Base-by-base conservation (phyloP, 1,140 invertebrate genomes). In the Drosophila nigromelanica region DNA sequence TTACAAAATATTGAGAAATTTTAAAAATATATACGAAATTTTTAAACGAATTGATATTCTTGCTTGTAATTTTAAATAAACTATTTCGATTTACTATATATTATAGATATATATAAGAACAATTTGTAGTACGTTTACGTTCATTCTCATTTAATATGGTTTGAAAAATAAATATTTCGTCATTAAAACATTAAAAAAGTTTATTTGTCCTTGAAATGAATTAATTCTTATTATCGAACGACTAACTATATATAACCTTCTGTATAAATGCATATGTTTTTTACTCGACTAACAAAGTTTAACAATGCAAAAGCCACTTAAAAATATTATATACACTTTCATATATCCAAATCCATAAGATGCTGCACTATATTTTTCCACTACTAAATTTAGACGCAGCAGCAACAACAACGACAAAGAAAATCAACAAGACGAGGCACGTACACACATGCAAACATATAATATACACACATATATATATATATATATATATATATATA, bases 351-450 rank as follows among this genome's bases (percentile, higher is more conserved):
- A 54, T 52, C 33, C 40, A 45, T 30, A 58, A 56, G 54, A 42
- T 56, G 11, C 10, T 58, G 24, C 14, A 15, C 40, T 43, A 58
- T 58, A 60, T 51, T 68, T 47, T 73, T 60, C 55, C 50, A 52
- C 48, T 35, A 73, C 70, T 73, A 73, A 52, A 73, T 62, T 73
- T 73, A 73, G 64, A 73, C 58, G 64, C 51, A 73, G 48, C 63
- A 52, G 55, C 70, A 63, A 21, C 56, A 69, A 54, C 24, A 63
- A 48, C 60, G 37, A 73, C 45, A 67, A 58, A 67, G 54, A 15
- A 73, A 73, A 73, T 73, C 63, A 73, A 73, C 47, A 73, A 59
- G 50, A 68, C 40, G 70, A 68, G 48, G 55, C 70, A 62, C 59
- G n/a, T 10, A 50, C 15, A 50, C 48, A 51, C 47, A 27, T 48